These are phyloP conservation scores for Mesodorylaimus sp. DNA, from an alignment of 2,888 invertebrate genomes.

Conservation along the genomic window DNA sequence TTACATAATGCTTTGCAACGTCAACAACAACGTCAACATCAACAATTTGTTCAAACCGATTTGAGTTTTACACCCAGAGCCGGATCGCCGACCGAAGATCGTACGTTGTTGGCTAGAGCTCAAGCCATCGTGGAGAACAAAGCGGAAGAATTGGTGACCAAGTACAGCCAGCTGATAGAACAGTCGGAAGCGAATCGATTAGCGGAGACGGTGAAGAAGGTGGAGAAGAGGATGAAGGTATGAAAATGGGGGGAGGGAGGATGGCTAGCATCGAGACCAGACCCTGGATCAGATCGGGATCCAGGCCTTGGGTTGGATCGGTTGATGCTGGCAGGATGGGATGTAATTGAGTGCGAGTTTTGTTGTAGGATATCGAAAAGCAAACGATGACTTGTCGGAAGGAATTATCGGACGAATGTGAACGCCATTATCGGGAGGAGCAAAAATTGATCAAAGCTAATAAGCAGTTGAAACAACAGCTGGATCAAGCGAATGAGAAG, in stretches of 20 bases:
- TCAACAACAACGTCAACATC: conserved; percentile 4
- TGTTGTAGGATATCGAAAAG: conserved; percentile 13
- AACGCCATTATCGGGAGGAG: conserved; percentile 12
- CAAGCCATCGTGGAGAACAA: conserved; percentile 4
- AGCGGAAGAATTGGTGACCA: conserved; percentile 13
- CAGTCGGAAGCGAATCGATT: conserved; percentile 12
- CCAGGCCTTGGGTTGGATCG: too few species aligned
- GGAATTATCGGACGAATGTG: conserved; percentile 13
- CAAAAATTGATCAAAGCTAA: conserved; percentile 11
- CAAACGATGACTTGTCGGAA: conserved; percentile 14
- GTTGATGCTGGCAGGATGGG: too few species aligned
- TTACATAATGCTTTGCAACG: not conserved
- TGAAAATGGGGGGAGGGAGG: not conserved
- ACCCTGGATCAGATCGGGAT: too few species aligned
- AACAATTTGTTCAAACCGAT: conserved; percentile 8
- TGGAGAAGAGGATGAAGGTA: conserved; percentile 16
- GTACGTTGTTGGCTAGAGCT: conserved; percentile 1
- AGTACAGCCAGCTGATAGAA: conserved; percentile 12
- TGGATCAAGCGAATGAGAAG: conserved; percentile 12
- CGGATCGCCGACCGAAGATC: not conserved
- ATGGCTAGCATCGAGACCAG: not conserved
- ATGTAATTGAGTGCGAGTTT: not conserved
- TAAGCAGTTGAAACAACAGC: conserved; percentile 12
- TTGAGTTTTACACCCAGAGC: not conserved
- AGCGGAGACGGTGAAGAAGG: conserved; percentile 14